Evolutionary conservation across 2,797 vertebrate species (phyloP), one percentile per base, ranked within the genome.

Genomic region (Paguma larvata): DNA sequence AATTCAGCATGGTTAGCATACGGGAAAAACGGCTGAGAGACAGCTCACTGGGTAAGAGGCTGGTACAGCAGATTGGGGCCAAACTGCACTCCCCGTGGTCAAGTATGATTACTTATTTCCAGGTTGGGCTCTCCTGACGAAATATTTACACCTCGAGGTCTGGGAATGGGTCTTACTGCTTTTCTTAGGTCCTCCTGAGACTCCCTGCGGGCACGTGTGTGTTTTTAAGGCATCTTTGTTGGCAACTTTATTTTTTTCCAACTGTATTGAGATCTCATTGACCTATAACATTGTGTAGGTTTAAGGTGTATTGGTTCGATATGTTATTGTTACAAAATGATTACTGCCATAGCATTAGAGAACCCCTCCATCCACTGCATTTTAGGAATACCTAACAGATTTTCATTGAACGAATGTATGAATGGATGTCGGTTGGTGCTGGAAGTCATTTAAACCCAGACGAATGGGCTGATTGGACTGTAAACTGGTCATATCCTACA

Each of bases 1-100:
- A 11, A 1, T 19, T 32, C n/a, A 62, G 0, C 1, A 1, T 27
- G 3, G 13, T 13, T 46, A 8, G 41, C 79, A 62, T 18, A 41
- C 1, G 38, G 53, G 46, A 38, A 38, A 25, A n/a, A 18, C 1
- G 68, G 19, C 0, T 1, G 14, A 46, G 21, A 21, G 77, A 82
- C 16, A 27, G 51, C 63, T 63, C n/a, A 7, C 73, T 27, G 75
- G n/a, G 23, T 46, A 1, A 18, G 68, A 89, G 46, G 18, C 38
- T 5, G 13, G 48, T 23, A 6, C 0, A 0, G n/a, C 56, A 6
- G 62, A 16, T 1, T 5, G 62, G 38, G 51, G 38, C 67, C 65
- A 7, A 1, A 30, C 1, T 6, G 12, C 10, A 9, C 14, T 65
- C 44, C 38, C 51, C 2, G 0, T 0, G 12, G 68, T 65, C 14